phyloP scores from a whole-genome alignment of 2,113 vertebrate species.

The Trinectes maculatus region DNA sequence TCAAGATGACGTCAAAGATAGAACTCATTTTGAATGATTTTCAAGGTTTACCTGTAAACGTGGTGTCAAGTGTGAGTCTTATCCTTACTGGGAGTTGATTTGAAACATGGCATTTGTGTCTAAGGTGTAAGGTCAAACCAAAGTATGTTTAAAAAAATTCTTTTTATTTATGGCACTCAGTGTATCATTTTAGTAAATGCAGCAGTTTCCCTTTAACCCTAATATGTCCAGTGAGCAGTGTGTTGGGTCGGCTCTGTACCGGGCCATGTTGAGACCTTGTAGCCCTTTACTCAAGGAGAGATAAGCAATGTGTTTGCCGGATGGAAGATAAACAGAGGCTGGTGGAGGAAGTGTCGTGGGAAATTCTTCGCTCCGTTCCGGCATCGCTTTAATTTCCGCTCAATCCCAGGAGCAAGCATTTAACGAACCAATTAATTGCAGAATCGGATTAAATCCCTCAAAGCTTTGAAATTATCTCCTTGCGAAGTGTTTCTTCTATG shows the following conservation, averaged over 20 bases:
- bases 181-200: neutral
- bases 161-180: too few species aligned
- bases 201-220: neutral
- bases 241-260: too few species aligned
- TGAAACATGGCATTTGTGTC: neutral
- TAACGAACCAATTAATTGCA: slow-evolving; percentile 76
- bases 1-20: slow-evolving; percentile 55
- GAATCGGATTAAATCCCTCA: slow-evolving; percentile 72
- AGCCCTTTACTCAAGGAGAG: slow-evolving; percentile 10
- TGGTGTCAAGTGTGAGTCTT: neutral
- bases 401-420: slow-evolving; percentile 69
- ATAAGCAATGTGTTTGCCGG: slow-evolving; percentile 27
- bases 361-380: slow-evolving; percentile 56
- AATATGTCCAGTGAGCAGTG: neutral
- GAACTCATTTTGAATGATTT: slow-evolving; percentile 24
- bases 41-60: slow-evolving; percentile 16
- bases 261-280: neutral
- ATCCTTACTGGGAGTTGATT: slow-evolving; percentile 4
- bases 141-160: neutral
- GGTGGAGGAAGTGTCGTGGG: slow-evolving; percentile 45
- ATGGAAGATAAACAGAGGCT: slow-evolving; percentile 52
- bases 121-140: neutral
- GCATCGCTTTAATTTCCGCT: slow-evolving; percentile 65
- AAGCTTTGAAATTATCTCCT: slow-evolving; percentile 62
- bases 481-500: slow-evolving; percentile 54